phyloP scores from a whole-genome alignment of 23 tunicate genomes.

The Diplosoma virens region DNA sequence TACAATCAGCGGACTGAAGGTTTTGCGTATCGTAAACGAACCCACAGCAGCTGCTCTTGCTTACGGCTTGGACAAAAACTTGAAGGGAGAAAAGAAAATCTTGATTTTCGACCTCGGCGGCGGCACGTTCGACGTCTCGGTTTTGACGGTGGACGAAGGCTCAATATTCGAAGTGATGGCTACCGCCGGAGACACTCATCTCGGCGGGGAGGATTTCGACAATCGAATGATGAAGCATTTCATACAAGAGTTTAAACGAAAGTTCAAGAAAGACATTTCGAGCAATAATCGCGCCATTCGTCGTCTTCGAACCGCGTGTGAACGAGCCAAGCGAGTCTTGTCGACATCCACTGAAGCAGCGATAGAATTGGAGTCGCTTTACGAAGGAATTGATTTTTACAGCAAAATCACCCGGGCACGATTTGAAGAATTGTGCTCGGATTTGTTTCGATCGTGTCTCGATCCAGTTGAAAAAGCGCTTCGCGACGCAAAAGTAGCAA shows the following conservation, averaged over 20 bases:
- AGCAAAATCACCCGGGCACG: constrained; percentile 82
- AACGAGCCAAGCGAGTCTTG: constrained; percentile 72
- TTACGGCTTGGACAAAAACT: constrained; percentile 73
- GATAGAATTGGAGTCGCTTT: constrained; percentile 80
- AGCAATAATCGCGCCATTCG: constrained; percentile 63
- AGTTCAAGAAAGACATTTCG: constrained; percentile 68
- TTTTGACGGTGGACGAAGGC: constrained; percentile 74
- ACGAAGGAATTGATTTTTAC: constrained; percentile 90
- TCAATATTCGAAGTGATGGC: constrained; percentile 83
- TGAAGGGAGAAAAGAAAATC: constrained; percentile 52
- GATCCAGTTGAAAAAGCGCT: constrained; percentile 92
- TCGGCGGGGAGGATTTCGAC: constrained; percentile 98
- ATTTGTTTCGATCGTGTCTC: constrained; percentile 77
- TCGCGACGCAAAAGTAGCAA: constrained; percentile 75
- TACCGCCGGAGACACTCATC: constrained; percentile 88
- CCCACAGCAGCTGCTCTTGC: constrained; percentile 97
- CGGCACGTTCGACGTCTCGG: constrained; percentile 91
- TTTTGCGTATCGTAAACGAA: constrained; percentile 73
- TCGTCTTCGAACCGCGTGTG: constrained; percentile 86
- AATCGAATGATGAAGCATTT: constrained; percentile 90
- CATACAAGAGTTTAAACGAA: constrained; percentile 71
- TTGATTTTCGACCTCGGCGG: constrained; percentile 93
- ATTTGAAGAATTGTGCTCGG: constrained; percentile 87
- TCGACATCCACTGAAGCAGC: constrained; percentile 85
- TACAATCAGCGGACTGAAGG: constrained; percentile 70